Base-by-base conservation (phyloP, 2,797 vertebrate genomes). In the Microctenopoma steveboyesi region DNA sequence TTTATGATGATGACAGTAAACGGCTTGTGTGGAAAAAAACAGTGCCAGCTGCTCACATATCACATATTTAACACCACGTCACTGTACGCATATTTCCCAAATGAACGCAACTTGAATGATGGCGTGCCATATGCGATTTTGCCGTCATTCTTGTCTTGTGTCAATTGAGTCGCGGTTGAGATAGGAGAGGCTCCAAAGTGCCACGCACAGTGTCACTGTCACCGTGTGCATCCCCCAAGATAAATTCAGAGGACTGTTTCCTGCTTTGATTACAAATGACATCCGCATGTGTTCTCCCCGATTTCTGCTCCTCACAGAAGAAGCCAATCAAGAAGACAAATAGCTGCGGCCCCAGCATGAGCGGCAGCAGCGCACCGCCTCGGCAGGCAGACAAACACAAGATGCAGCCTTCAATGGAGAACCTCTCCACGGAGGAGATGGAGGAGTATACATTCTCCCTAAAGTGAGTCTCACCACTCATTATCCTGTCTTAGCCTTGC, bases 311-410 rank as follows among this genome's bases (percentile, higher is more conserved):
- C 84, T 85, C 92, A 91, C 92, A 93, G 92, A 94, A 93, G 88
- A 92, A 93, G 90, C 91, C 91, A 93, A 91, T 92, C 88, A 91
- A 88, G 86, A 92, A 92, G 90, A 91, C 91, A 89, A 91, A 91
- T 86, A 91, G 89, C 86, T 78, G 81, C 50, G 89, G 86, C 73
- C 88, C 73, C 87, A 88, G 91, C 85, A 63, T 85, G 88, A 90
- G 89, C 83, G 78, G 78, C 80, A 81, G 84, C 81, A 59, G 88
- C 69, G 85, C 76, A 42, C 81, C 74, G 79, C 87, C 83, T 86
- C 87, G 73, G 80, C 89, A 87, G 78, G 74, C 84, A 81, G 82
- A 40, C 86, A 88, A 90, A 89, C 89, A 81, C 76, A 89, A 84
- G 81, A 83, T 62, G 78, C 84, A 72, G 78, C 78, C 78, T 73